These are phyloP conservation scores for Hylia prasina DNA, from an alignment of 2,113 vertebrate species.

Conservation along the genomic window DNA sequence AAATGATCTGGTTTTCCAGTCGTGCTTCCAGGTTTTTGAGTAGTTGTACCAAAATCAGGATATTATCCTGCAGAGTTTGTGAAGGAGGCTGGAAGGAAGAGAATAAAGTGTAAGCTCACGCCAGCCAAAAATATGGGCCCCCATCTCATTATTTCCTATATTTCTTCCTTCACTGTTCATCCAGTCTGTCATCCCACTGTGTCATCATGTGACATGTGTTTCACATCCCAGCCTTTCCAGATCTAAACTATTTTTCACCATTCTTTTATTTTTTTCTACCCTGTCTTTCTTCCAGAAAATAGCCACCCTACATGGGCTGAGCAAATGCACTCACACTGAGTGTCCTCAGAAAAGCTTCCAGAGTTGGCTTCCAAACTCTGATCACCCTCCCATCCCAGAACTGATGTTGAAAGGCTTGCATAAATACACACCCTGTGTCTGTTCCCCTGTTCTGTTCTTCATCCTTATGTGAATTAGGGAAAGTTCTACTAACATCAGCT, in stretches of 20 bases:
- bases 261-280: neutral
- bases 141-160: conserved; percentile 44
- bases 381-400: neutral
- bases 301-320: neutral
- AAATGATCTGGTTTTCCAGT: conserved; percentile 64
- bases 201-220: conserved; percentile 31
- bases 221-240: conserved; percentile 12
- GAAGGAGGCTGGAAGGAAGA: conserved; percentile 50
- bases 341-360: conserved; percentile 41
- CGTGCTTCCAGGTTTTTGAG: conserved; percentile 60
- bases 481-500: conserved; percentile 16
- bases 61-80: conserved; percentile 57
- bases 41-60: conserved; percentile 55
- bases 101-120: conserved; percentile 2
- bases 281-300: conserved; percentile 18
- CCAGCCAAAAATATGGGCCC: conserved; percentile 15
- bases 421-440: neutral
- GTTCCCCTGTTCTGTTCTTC: conserved; percentile 8
- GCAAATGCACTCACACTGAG: neutral
- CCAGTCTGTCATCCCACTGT: conserved; percentile 3
- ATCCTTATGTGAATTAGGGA: neutral
- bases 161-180: conserved; percentile 3
- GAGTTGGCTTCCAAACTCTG: neutral
- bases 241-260: conserved; percentile 23
- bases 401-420: conserved; percentile 21